Percentiles rank a stretch among this genome's conserved stretches.
These are phyloP conservation scores for Antechinus flavipes DNA, from an alignment of 2,113 vertebrate species.

Conservation along the genomic window DNA sequence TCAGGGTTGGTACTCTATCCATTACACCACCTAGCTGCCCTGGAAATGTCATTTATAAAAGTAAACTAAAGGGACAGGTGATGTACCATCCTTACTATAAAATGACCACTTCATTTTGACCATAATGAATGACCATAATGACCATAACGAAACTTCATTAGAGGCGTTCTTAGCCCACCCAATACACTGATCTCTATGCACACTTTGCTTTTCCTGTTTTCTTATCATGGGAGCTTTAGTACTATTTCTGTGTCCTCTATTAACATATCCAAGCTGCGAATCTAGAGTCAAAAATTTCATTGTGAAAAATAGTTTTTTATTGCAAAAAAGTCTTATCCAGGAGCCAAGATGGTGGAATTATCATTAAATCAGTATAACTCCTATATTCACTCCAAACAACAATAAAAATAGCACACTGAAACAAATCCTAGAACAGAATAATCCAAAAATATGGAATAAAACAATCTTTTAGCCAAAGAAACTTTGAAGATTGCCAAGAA, in stretches of 20 bases:
- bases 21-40: no score
- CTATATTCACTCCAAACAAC: no score
- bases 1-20: no score
- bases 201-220: neutral
- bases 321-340: neutral
- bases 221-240: neutral
- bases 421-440: no score
- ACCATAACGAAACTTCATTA: neutral
- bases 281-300: neutral
- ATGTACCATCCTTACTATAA: neutral
- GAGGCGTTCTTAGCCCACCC: neutral
- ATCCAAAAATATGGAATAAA: no score
- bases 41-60: neutral
- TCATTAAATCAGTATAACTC: no score
- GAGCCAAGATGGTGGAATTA: no score
- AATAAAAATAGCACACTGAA: no score
- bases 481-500: no score
- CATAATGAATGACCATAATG: no score
- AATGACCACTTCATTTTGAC: neutral
- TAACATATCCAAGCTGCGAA: neutral
- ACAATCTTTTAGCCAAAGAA: no score
- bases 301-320: neutral
- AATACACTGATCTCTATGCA: neutral
- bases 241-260: neutral
- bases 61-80: neutral